These are phyloP conservation scores for Polyommatus icarus DNA, from an alignment of 2,888 invertebrate genomes.

Conservation along the genomic window DNA sequence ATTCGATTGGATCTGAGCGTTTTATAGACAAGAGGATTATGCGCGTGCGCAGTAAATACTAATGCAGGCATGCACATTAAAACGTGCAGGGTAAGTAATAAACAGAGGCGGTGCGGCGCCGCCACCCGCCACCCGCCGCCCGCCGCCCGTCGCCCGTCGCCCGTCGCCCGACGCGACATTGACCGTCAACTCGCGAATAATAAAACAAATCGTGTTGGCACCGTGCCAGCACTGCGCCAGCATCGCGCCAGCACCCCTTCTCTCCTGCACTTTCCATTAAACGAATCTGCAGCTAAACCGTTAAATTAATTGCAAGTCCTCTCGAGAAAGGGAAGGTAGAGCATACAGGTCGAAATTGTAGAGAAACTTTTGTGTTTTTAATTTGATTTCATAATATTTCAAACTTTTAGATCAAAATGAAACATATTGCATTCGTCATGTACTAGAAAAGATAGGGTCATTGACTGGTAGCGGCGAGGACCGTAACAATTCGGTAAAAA, in stretches of 20 bases:
- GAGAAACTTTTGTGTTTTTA: neutral
- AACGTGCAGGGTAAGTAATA: slow-evolving; percentile 55
- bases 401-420: neutral
- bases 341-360: neutral
- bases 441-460: neutral
- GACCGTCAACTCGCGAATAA: slow-evolving; percentile 76
- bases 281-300: neutral
- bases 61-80: slow-evolving; percentile 46
- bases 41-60: slow-evolving; percentile 38
- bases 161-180: slow-evolving; percentile 68
- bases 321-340: neutral
- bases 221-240: slow-evolving; percentile 68
- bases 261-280: slow-evolving; percentile 39
- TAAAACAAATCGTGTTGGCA: slow-evolving; percentile 75
- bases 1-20: slow-evolving; percentile 10
- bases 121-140: no score
- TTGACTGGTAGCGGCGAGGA: neutral
- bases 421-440: neutral
- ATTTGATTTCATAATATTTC: neutral
- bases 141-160: slow-evolving; percentile 47
- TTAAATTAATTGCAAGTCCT: slow-evolving; percentile 27
- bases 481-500: neutral
- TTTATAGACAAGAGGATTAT: slow-evolving; percentile 38
- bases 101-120: slow-evolving; percentile 53
- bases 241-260: slow-evolving; percentile 48